These are phyloP conservation scores for Melanostoma mellinum DNA, from an alignment of 2,888 invertebrate genomes.

Conservation along the genomic window DNA sequence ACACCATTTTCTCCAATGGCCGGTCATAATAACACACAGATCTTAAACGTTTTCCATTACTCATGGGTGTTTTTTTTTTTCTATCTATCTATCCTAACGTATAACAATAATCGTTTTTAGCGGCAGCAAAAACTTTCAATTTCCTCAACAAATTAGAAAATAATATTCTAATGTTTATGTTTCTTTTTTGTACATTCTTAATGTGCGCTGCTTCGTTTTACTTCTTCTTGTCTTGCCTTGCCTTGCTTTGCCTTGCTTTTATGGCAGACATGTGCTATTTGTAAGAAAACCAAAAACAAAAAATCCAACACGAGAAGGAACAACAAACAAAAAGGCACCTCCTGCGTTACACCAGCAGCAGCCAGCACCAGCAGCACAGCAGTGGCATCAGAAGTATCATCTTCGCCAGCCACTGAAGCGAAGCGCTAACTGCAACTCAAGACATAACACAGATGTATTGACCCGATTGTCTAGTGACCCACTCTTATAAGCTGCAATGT, in stretches of 20 bases:
- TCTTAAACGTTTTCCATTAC: slow-evolving; percentile 24
- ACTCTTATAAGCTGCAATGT: slow-evolving; percentile 68
- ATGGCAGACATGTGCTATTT: slow-evolving; percentile 66
- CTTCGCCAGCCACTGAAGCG: slow-evolving; percentile 49
- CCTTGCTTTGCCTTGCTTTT: slow-evolving; percentile 43
- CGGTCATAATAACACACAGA: slow-evolving; percentile 30
- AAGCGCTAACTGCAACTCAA: slow-evolving; percentile 66
- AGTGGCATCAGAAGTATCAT: slow-evolving; percentile 35
- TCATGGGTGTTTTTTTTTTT: neutral
- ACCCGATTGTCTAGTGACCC: slow-evolving; percentile 75
- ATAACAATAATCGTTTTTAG: slow-evolving; percentile 1
- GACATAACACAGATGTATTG: slow-evolving; percentile 72
- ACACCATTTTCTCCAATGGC: slow-evolving; percentile 50
- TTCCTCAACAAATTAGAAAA: slow-evolving; percentile 72
- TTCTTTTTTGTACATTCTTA: slow-evolving; percentile 59
- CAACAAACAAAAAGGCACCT: slow-evolving; percentile 60
- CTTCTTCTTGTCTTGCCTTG: no score
- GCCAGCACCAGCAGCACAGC: slow-evolving; percentile 16
- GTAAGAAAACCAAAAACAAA: slow-evolving; percentile 59
- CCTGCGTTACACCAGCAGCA: slow-evolving; percentile 42
- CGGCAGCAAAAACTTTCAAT: slow-evolving; percentile 67
- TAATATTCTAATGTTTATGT: slow-evolving; percentile 66
- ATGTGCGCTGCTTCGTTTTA: neutral
- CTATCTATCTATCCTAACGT: neutral
- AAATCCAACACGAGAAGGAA: slow-evolving; percentile 54